Evolutionary conservation across 1,140 invertebrate species (phyloP), one percentile per base, ranked within the genome.

Genomic region (Drosophila ogumai): DNA sequence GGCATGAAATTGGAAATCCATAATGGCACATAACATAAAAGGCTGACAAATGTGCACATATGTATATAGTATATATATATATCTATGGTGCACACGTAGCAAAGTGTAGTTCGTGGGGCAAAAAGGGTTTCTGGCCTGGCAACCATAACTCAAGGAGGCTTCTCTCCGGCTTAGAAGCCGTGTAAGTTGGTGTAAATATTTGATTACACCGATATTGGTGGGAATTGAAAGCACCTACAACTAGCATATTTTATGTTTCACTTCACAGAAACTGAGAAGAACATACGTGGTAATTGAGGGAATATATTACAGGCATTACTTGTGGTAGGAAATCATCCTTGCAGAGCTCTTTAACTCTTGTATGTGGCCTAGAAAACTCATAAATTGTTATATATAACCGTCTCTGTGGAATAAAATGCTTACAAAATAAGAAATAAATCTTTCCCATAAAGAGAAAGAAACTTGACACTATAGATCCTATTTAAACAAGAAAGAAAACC

Each of bases 1-100:
- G 84, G 75, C 82, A 88, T 87, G 82, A 87, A 87, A 87, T 87
- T 88, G 82, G 43, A 87, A 87, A 87, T 88, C 75, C 81, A 87
- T 87, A 87, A 82, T 87, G 63, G 65, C 55, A 66, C 40, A 49
- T 64, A 63, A 36, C 57, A 76, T 75, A 58, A 78, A 64, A 32
- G 60, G 28, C 63, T 25, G 12, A 59, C 60, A 55, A 44, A 34
- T 57, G 72, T 49, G 59, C 49, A 68, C 32, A 49, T 36, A 41
- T 38, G 41, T 40, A 59, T 19, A 4, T 15, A 41, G 59, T 52
- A 22, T 68, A 13, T 22, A 25, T n/a, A 8, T 28, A 12, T 41
- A 17, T 25, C 12, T 40, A 43, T 13, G 17, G 17, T 36, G 65
- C 59, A 34, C 61, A 38, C 64, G 49, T 34, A 34, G n/a, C 49